phyloP scores from a whole-genome alignment of 2,797 vertebrate genomes.

The Bradypodion pumilum region DNA sequence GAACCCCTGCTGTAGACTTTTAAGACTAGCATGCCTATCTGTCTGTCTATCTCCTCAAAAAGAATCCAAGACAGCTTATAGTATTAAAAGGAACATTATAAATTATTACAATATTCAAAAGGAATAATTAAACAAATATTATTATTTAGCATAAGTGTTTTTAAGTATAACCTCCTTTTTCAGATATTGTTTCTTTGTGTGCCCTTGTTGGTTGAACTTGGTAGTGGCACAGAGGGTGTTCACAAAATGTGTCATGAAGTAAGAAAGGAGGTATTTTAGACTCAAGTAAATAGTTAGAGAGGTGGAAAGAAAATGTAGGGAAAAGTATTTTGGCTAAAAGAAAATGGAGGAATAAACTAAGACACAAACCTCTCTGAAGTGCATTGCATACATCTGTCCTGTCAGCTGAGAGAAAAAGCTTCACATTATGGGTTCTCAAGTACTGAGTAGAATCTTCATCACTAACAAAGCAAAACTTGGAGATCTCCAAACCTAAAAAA shows the following conservation, averaged over 20 bases:
- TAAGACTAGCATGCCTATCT: too few relatives aligned
- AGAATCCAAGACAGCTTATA: too few relatives aligned
- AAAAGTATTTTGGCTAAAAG: background rate
- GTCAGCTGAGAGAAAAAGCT: slow-evolving; percentile 77
- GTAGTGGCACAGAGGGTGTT: background rate
- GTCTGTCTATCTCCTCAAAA: too few relatives aligned
- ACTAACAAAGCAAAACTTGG: slow-evolving; percentile 76
- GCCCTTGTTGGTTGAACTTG: background rate
- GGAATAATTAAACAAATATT: too few relatives aligned
- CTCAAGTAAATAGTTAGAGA: background rate
- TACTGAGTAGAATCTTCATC: slow-evolving; percentile 69
- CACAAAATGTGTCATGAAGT: background rate
- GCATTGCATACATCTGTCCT: slow-evolving; percentile 70
- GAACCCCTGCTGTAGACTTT: too few relatives aligned
- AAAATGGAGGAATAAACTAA: background rate
- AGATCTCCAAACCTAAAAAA: slow-evolving; percentile 75
- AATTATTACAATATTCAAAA: too few relatives aligned
- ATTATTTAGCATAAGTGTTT: too few relatives aligned
- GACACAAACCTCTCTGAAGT: slow-evolving; percentile 65
- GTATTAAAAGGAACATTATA: too few relatives aligned
- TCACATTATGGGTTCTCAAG: slow-evolving; percentile 68
- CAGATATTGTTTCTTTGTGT: background rate
- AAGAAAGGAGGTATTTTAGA: background rate
- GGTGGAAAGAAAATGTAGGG: background rate
- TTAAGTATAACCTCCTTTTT: too few relatives aligned